phyloP scores from a whole-genome alignment of 2,888 invertebrate genomes.

The Pteria penguin region DNA sequence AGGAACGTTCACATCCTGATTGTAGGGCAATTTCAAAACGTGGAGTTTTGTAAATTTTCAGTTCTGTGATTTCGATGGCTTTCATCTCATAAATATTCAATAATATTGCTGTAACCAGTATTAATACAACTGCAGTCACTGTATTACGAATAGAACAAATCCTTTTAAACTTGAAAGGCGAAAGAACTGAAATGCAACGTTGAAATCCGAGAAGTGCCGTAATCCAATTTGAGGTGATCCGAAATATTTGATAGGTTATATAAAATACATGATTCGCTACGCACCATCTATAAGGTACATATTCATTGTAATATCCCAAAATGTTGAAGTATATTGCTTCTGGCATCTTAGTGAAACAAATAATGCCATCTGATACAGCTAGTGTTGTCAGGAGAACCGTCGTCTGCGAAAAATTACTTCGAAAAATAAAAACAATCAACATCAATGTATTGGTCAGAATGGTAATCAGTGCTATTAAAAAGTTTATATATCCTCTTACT shows the following conservation, averaged over 20 bases:
- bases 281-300: conserved; percentile 24
- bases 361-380: conserved; percentile 46
- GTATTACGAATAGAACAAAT: neutral
- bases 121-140: neutral
- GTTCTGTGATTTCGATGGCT: conserved; percentile 3
- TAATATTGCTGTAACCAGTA: conserved; percentile 4
- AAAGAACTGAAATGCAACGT: conserved; percentile 31
- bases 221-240: conserved; percentile 53
- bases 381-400: conserved; percentile 48
- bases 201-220: conserved; percentile 51
- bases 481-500: conserved; percentile 9
- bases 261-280: conserved; percentile 21
- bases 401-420: conserved; percentile 48
- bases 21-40: neutral
- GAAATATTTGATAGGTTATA: conserved; percentile 37
- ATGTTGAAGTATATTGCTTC: conserved; percentile 41
- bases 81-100: conserved; percentile 2
- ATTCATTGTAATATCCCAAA: conserved; percentile 23
- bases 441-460: conserved; percentile 43
- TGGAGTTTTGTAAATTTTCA: neutral
- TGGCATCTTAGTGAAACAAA: conserved; percentile 39
- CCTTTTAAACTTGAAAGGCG: conserved; percentile 25
- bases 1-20: neutral
- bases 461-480: conserved; percentile 33
- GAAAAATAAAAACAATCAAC: conserved; percentile 37